Conservation (phyloP, 2,113 vertebrate species). For the Dipodomys spectabilis region DNA sequence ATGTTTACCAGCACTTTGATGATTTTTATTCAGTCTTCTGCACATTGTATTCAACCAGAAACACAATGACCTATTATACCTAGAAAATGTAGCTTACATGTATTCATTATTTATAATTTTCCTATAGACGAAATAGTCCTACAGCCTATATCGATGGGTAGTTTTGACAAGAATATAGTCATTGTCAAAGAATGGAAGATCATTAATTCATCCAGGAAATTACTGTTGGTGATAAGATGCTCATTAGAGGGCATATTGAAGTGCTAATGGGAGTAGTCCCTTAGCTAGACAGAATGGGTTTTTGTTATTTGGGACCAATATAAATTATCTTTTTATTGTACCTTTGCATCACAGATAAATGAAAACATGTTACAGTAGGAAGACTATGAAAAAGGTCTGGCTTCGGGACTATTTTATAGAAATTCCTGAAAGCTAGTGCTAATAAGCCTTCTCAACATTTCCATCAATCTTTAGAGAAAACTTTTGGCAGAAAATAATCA, state of each 20-base stretch:
- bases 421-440: background rate
- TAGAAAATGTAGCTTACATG: constrained; percentile 30
- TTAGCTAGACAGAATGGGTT: constrained; percentile 10
- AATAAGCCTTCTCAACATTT: background rate
- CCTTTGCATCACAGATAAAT: background rate
- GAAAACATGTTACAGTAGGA: background rate
- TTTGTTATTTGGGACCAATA: background rate
- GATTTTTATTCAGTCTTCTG: constrained; percentile 5
- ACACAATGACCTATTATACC: constrained; percentile 29
- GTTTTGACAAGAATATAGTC: constrained; percentile 41
- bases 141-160: background rate
- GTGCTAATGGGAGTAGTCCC: constrained; percentile 22
- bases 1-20: constrained; percentile 2
- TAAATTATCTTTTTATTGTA: background rate
- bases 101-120: constrained; percentile 64
- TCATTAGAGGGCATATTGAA: constrained; percentile 27
- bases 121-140: background rate
- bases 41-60: background rate
- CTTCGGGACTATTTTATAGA: background rate
- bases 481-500: background rate
- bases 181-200: constrained; percentile 41
- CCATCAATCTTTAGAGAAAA: background rate
- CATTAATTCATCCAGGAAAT: constrained; percentile 49
- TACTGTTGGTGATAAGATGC: constrained; percentile 49
- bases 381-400: background rate